Evolutionary conservation across 2,797 vertebrate species (phyloP), one percentile per base, ranked within the genome.

Genomic region (Catamblyrhynchus diadema): DNA sequence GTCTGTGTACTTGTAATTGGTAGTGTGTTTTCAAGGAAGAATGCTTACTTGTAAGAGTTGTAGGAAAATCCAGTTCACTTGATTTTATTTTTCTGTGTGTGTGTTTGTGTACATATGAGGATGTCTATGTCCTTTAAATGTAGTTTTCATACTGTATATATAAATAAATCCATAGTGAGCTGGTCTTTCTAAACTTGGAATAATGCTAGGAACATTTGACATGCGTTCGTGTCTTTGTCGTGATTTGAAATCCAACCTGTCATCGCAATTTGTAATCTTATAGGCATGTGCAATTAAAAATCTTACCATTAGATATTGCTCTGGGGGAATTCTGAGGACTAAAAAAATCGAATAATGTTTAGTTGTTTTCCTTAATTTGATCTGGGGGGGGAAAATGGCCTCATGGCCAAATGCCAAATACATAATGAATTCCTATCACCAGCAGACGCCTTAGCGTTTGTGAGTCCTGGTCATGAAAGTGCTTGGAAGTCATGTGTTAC

Each of bases 321-420:
- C 44, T 22, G 24, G 87, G 70, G 79, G 24, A 91, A 74, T 95
- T 94, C 41, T 86, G 39, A 80, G 69, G 45, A 82, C n/a, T 75
- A 64, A 73, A 64, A 85, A 85, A 87, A 83, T 51, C 7, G 95
- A 94, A 86, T 94, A 74, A 82, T 47, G 24, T 72, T 94, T 80
- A 78, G 86, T 88, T 81, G 71, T 94, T 97, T 96, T 85, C 32
- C 91, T 94, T 91, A 85, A 96, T 96, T 86, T 92, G 56, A 95
- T 81, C 65, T 14, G 25, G 4, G 4, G 4, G 12, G 33, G 4
- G 2, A 23, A 81, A 65, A 53, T 35, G 59, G 10, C 54, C 12
- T 85, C 35, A 87, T 94, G 86, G 44, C 80, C 18, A 77, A 62
- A 86, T 94, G 66, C 80, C 94, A 94, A 94, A 70, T 72, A 39